Percentiles rank a stretch among this genome's conserved stretches.
phyloP scores from a whole-genome alignment of 2,888 invertebrate genomes.

The Azorinus chamasolen region DNA sequence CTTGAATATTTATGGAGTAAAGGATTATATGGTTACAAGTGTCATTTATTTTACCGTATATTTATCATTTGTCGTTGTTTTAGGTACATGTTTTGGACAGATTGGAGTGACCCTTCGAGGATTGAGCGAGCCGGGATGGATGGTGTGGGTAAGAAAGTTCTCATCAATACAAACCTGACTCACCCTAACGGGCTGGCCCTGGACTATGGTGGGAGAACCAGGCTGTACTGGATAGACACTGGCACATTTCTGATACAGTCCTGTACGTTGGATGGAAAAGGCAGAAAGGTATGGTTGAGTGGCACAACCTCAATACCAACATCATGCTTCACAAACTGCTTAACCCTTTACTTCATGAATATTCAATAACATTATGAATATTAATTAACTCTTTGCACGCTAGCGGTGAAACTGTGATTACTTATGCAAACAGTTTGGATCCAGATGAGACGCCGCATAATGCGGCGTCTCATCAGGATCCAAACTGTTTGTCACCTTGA shows the following conservation, averaged over 20 bases:
- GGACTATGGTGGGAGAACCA: constrained; percentile 89
- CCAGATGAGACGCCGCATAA: no score
- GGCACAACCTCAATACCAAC: no score
- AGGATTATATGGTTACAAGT: not conserved
- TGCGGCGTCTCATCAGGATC: no score
- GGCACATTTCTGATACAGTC: constrained; percentile 92
- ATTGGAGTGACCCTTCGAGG: constrained; percentile 93
- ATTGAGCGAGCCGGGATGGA: constrained; percentile 96
- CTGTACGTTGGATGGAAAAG: constrained; percentile 92
- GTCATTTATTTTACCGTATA: not conserved
- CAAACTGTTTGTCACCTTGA: no score
- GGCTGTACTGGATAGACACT: constrained; percentile 96
- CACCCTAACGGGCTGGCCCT: constrained; percentile 96
- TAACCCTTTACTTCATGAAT: no score
- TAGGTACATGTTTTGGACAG: constrained; percentile 96
- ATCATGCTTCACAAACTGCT: no score
- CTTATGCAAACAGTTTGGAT: no score
- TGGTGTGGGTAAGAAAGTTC: constrained; percentile 90
- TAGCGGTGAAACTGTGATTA: no score
- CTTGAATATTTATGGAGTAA: no score
- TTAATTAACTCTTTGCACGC: no score
- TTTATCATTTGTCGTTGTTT: constrained; percentile 1
- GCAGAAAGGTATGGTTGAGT: constrained; percentile 88
- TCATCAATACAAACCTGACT: constrained; percentile 89
- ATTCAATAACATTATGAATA: no score